A percentile compares a stretch with the other conserved stretches of the same genome.
Evolutionary conservation across 2,797 vertebrate species (phyloP).

Genomic region (Sus cebifrons): DNA sequence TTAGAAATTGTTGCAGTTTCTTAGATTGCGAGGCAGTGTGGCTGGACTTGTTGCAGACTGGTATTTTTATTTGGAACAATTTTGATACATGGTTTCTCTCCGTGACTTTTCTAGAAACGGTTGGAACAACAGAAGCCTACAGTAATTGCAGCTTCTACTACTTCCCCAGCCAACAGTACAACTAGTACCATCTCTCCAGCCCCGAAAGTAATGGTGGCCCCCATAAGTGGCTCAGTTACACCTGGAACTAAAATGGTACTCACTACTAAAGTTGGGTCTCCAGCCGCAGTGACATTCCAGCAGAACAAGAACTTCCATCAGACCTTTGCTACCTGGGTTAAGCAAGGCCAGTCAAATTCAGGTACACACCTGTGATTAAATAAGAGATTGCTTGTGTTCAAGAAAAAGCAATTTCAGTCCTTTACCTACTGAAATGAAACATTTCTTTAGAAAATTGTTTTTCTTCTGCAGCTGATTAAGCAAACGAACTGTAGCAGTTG

Average conservation of each 20-base stretch:
- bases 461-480: conserved; percentile 58
- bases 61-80: neutral
- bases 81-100: conserved; percentile 64
- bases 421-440: conserved; percentile 65
- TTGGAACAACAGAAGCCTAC: conserved; percentile 96
- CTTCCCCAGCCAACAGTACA: conserved; percentile 91
- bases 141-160: conserved; percentile 86
- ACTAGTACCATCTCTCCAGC: conserved; percentile 90
- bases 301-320: conserved; percentile 99
- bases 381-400: conserved; percentile 39
- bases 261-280: conserved; percentile 96
- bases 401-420: conserved; percentile 25
- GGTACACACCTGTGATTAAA: conserved; percentile 87
- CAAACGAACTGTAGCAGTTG: conserved; percentile 38
- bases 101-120: conserved; percentile 93
- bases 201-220: conserved; percentile 95
- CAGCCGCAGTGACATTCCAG: conserved; percentile 97
- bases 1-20: conserved; percentile 18
- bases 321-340: conserved; percentile 98
- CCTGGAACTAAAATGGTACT: conserved; percentile 96
- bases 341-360: conserved; percentile 96
- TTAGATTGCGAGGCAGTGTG: neutral
- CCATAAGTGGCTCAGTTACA: conserved; percentile 94
- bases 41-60: neutral
- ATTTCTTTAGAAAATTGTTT: conserved; percentile 59